phyloP scores from a whole-genome alignment of 2,888 invertebrate species.

The Caenorhabditis uteleia region DNA sequence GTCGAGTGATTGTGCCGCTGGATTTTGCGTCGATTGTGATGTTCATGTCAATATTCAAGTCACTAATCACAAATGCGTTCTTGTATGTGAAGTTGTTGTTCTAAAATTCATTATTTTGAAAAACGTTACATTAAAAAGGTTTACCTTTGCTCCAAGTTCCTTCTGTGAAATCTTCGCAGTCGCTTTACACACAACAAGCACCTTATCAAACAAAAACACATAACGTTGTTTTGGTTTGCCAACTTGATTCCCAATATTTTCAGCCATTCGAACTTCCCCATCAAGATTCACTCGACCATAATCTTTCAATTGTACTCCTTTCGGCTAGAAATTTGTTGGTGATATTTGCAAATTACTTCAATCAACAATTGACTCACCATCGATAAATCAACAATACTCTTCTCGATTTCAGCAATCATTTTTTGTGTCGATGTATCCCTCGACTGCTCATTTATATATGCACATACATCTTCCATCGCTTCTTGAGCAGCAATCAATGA shows the following conservation, averaged over 20 bases:
- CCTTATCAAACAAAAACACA: constrained; percentile 96
- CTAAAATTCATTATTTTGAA: constrained; percentile 9
- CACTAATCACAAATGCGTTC: constrained; percentile 51
- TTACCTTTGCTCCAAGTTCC: too few species aligned
- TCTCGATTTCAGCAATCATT: constrained; percentile 87
- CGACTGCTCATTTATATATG: constrained; percentile 94
- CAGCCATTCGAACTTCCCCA: constrained; percentile 77
- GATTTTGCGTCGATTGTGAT: constrained; percentile 28
- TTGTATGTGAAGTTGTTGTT: constrained; percentile 58
- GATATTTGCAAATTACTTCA: neutral
- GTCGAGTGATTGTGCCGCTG: constrained; percentile 44
- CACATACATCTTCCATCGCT: constrained; percentile 63
- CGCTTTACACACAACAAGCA: constrained; percentile 86
- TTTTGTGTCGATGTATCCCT: constrained; percentile 91
- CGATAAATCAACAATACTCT: constrained; percentile 72
- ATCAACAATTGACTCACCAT: constrained; percentile 48
- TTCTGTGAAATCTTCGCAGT: constrained; percentile 42
- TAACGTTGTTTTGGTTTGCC: constrained; percentile 75
- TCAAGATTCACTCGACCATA: constrained; percentile 91
- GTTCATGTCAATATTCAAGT: constrained; percentile 42
- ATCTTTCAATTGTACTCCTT: constrained; percentile 82
- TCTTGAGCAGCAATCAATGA: constrained; percentile 81
- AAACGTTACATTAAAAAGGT: neutral
- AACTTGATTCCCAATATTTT: constrained; percentile 21
- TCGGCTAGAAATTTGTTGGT: constrained; percentile 73